These are phyloP conservation scores for Poecilobothrus nobilitatus DNA, from an alignment of 2,888 invertebrate genomes.

Conservation along the genomic window DNA sequence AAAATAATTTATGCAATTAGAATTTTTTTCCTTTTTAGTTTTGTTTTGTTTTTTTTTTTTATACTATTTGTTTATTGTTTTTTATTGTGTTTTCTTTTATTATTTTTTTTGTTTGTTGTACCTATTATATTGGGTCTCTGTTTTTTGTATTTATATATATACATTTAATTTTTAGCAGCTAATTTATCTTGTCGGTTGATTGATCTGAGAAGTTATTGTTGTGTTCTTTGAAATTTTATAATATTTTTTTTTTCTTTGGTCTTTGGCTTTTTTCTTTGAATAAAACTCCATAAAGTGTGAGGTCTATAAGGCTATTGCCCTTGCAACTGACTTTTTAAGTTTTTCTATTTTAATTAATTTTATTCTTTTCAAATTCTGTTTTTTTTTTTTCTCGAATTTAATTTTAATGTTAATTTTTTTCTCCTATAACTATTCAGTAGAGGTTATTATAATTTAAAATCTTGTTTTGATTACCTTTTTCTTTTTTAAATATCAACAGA, in stretches of 20 bases:
- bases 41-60: too few relatives aligned
- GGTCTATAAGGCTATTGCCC: slow-evolving; percentile 4
- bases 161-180: neutral
- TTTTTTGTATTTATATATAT: neutral
- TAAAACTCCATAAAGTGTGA: neutral
- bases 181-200: slow-evolving; percentile 6
- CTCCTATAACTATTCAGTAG: neutral
- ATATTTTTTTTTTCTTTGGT: neutral
- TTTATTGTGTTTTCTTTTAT: neutral
- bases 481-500: neutral
- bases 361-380: neutral
- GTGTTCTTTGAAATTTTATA: neutral
- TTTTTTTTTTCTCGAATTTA: neutral
- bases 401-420: neutral
- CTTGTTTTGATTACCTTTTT: neutral
- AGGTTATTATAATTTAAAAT: slow-evolving; percentile 1
- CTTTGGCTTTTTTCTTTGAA: neutral
- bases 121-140: neutral
- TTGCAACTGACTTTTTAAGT: neutral
- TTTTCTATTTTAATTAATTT: neutral
- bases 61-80: too few relatives aligned
- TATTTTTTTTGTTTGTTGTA: neutral
- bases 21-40: neutral
- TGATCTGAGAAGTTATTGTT: slow-evolving; percentile 6
- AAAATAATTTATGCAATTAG: slow-evolving; percentile 6